Conservation (phyloP, 2,113 vertebrate genomes). For the Coryphaenoides rupestris region DNA sequence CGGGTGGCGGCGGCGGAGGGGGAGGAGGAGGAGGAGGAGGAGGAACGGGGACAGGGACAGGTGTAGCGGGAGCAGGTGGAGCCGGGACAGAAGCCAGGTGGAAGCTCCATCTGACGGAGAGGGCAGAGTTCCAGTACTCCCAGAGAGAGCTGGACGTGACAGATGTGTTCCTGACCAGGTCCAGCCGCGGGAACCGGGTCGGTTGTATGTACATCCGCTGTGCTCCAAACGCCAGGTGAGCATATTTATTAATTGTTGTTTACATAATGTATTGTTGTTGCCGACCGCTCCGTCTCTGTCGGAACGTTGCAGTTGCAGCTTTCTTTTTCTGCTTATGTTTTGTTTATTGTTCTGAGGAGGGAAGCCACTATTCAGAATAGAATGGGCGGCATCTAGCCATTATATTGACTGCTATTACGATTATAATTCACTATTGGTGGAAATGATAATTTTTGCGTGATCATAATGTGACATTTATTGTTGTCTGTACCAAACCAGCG, state of each 20-base stretch:
- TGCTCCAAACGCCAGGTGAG: slow-evolving; percentile 87
- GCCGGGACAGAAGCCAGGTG: slow-evolving; percentile 70
- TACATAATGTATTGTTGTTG: too few species aligned
- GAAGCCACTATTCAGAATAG: too few species aligned
- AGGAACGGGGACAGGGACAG: slow-evolving; percentile 9
- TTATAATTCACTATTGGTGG: too few species aligned
- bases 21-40: slow-evolving; percentile 15
- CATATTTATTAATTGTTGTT: not conserved
- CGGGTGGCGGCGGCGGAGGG: slow-evolving; percentile 15
- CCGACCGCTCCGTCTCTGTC: too few species aligned
- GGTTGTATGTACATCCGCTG: slow-evolving; percentile 98
- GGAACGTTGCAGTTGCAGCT: too few species aligned
- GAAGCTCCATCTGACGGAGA: slow-evolving; percentile 91
- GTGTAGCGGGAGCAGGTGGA: slow-evolving; percentile 25
- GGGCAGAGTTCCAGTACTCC: slow-evolving; percentile 95
- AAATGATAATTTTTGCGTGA: too few species aligned
- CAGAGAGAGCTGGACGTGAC: slow-evolving; percentile 92
- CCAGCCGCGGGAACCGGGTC: slow-evolving; percentile 85
- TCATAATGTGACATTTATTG: too few species aligned
- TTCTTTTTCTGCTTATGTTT: too few species aligned
- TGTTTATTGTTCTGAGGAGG: too few species aligned
- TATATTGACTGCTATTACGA: too few species aligned
- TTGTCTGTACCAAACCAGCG: too few species aligned
- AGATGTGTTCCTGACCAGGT: slow-evolving; percentile 92
- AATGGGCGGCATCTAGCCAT: too few species aligned